Percentiles rank a stretch among this genome's conserved stretches.
Conservation (phyloP, 2,888 invertebrate species). For the Meiosimyza platycephala region DNA sequence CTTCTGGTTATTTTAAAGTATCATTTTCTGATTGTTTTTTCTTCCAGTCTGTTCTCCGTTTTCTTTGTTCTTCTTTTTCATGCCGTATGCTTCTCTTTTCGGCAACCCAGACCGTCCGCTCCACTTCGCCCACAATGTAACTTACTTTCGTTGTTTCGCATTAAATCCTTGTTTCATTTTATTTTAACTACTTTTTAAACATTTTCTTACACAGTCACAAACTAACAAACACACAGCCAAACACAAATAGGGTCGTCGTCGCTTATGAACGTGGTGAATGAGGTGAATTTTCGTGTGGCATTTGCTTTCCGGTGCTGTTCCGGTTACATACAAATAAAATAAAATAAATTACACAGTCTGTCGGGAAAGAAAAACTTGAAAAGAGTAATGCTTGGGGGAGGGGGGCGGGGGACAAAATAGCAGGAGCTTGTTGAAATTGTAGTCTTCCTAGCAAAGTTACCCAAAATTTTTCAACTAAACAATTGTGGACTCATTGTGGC, state of each 20-base stretch:
- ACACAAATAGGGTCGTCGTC: not conserved
- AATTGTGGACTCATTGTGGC: constrained; percentile 16
- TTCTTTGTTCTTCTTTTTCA: not conserved
- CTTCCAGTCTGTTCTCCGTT: not conserved
- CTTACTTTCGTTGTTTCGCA: constrained; percentile 7
- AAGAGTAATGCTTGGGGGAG: not conserved
- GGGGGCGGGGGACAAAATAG: not conserved
- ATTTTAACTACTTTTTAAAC: constrained; percentile 28
- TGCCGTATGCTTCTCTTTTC: constrained; percentile 6
- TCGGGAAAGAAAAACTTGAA: not conserved
- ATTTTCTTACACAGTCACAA: constrained; percentile 9
- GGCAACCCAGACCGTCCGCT: not conserved
- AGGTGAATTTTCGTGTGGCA: constrained; percentile 44
- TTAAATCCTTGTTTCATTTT: constrained; percentile 23
- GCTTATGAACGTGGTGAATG: constrained; percentile 37
- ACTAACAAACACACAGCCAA: constrained; percentile 6
- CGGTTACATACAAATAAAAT: constrained; percentile 41
- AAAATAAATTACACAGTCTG: not conserved
- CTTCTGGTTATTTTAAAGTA: constrained; percentile 17
- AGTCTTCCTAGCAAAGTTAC: not conserved
- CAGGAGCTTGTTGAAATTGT: not conserved
- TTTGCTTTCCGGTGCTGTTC: constrained; percentile 44
- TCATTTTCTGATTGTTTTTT: constrained; percentile 20
- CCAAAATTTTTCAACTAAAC: constrained; percentile 19
- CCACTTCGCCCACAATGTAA: too few relatives aligned